Evolutionary conservation across 2,797 vertebrate species (phyloP), one percentile per base, ranked within the genome.

Genomic region (Myiothlypis chrysogaster): DNA sequence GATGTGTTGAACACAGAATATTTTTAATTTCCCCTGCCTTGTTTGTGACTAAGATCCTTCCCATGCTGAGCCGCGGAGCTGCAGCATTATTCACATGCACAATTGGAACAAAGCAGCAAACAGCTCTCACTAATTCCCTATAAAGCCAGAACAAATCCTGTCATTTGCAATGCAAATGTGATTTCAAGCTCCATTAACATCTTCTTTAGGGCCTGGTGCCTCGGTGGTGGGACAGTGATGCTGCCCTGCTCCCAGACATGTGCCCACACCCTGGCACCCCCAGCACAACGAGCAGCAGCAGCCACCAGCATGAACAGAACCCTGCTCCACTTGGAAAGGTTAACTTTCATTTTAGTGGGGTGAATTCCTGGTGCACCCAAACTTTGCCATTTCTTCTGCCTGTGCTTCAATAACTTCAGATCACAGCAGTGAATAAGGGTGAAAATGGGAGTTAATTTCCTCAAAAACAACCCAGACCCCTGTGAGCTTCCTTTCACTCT

Each of bases 111-210:
- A 72, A 93, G 95, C 94, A 86, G 92, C 92, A 61, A 94, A 78
- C 92, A 61, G 65, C n/a, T 84, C 86, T 25, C 90, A 97, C 95
- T 91, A 96, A 97, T 94, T 96, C 92, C 53, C 24, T 34, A 55
- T 41, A 95, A 93, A 96, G 64, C 83, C 95, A 78, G 94, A 96
- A 96, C 95, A 96, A 97, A 97, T 95, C 66, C 57, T 64, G 19
- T 63, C 77, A 79, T 97, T 95, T 98, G 95, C 94, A 97, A 96
- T 96, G 94, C 93, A 97, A 94, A 97, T 96, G 35, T 6, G 49
- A 94, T 96, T 96, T 94, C 96, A 94, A 83, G 95, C 87, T 78
- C 91, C 83, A 75, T 91, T 88, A 94, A 43, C 91, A 71, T 86
- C 88, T 89, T 78, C 83, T 95, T 76, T 79, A 94, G 93, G 94